phyloP scores from a whole-genome alignment of 2,113 vertebrate species.

The Eubucco bourcierii region DNA sequence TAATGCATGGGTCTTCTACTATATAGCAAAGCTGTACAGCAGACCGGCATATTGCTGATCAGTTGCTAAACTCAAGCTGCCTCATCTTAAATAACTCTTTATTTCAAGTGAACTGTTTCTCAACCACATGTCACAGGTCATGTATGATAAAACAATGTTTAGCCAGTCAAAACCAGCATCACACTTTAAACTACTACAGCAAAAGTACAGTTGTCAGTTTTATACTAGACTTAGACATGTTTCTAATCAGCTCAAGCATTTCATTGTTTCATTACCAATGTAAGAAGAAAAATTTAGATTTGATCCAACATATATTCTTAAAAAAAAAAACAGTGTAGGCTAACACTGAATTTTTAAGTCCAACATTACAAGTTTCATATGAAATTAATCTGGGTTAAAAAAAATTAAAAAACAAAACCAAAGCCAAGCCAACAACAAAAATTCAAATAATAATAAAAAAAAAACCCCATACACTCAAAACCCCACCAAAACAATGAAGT shows the following conservation, averaged over 20 bases:
- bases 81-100: neutral
- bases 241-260: neutral
- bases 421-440: too few species aligned
- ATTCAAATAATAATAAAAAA: too few species aligned
- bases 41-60: neutral
- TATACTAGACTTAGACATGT: neutral
- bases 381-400: neutral
- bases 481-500: neutral
- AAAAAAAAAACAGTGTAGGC: neutral
- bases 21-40: neutral
- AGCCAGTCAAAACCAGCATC: neutral
- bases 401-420: neutral
- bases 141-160: neutral
- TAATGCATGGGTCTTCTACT: neutral
- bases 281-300: neutral
- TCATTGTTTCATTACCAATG: neutral
- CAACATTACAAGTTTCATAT: neutral
- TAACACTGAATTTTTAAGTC: neutral
- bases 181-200: neutral
- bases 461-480: too few species aligned
- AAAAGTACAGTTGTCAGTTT: neutral
- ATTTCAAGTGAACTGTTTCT: neutral
- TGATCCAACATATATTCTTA: neutral
- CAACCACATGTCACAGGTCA: neutral
- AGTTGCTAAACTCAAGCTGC: neutral